phyloP scores from a whole-genome alignment of 2,797 vertebrate genomes.

The Schizothorax lantsangensis region DNA sequence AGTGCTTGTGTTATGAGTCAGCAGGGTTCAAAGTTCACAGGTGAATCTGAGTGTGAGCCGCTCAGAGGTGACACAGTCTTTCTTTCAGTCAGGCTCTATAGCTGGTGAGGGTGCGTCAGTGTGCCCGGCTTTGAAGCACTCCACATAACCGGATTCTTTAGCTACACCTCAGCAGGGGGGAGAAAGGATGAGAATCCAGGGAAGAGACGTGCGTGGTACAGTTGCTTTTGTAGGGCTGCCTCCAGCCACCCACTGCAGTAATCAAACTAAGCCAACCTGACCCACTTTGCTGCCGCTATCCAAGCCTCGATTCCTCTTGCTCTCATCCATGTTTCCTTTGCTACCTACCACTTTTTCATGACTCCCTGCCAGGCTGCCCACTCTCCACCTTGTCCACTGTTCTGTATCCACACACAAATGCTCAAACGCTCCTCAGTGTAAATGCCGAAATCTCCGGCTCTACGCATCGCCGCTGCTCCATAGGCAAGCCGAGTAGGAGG shows the following conservation, averaged over 20 bases:
- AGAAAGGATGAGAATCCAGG: slow-evolving; percentile 51
- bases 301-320: slow-evolving; percentile 55
- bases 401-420: slow-evolving; percentile 52
- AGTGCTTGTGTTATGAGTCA: slow-evolving; percentile 2
- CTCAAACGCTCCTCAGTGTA: slow-evolving; percentile 27
- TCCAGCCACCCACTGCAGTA: slow-evolving; percentile 67
- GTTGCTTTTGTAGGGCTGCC: slow-evolving; percentile 61
- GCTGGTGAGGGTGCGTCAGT: slow-evolving; percentile 50
- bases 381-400: slow-evolving; percentile 54
- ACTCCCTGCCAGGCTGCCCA: slow-evolving; percentile 61
- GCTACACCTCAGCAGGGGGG: slow-evolving; percentile 66
- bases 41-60: slow-evolving; percentile 26
- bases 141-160: slow-evolving; percentile 70
- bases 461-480: slow-evolving; percentile 31
- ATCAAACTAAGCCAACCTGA: slow-evolving; percentile 70
- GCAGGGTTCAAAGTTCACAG: slow-evolving; percentile 49
- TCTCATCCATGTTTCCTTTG: slow-evolving; percentile 45
- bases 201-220: slow-evolving; percentile 49
- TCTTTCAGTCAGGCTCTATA: slow-evolving; percentile 36
- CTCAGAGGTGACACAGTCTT: slow-evolving; percentile 15
- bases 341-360: slow-evolving; percentile 48
- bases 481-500: slow-evolving; percentile 40
- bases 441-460: slow-evolving; percentile 46
- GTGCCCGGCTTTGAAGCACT: slow-evolving; percentile 65
- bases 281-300: slow-evolving; percentile 71